phyloP scores from a whole-genome alignment of 2,113 vertebrate genomes.

The Polypterus senegalus region DNA sequence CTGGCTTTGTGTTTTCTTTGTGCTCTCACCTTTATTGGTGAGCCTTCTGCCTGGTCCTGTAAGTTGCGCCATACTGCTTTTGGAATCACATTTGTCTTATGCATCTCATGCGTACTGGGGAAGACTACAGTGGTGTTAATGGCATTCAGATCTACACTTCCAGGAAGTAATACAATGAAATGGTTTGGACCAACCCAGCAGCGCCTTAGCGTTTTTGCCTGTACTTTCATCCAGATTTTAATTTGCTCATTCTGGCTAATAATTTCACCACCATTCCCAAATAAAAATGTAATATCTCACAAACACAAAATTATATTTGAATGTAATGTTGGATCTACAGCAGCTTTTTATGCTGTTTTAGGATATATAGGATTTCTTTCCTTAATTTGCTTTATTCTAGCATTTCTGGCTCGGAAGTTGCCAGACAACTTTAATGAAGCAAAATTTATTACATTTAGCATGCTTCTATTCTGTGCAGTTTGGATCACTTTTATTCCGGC shows the following conservation, averaged over 20 bases:
- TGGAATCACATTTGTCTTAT: constrained; percentile 7
- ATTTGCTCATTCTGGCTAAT: constrained; percentile 1
- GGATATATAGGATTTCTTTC: neutral
- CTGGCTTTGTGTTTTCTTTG: constrained; percentile 1
- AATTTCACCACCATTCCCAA: constrained; percentile 1
- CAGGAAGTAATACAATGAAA: constrained; percentile 2
- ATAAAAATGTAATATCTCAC: neutral
- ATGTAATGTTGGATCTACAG: neutral
- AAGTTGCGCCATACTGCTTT: constrained; percentile 3
- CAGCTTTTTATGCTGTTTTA: neutral
- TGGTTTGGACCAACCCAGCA: constrained; percentile 5
- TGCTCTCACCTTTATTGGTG: constrained; percentile 1
- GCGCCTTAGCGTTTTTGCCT: neutral
- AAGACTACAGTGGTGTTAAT: constrained; percentile 7
- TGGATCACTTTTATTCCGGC: constrained; percentile 19
- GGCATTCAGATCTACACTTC: constrained; percentile 3
- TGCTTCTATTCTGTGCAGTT: constrained; percentile 2
- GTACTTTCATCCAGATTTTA: neutral
- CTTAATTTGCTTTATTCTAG: neutral
- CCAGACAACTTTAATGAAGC: constrained; percentile 1
- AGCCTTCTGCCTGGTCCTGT: constrained; percentile 2
- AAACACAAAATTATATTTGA: neutral
- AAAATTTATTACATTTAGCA: constrained; percentile 6
- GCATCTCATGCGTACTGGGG: constrained; percentile 6
- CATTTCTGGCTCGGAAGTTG: neutral